These are phyloP conservation scores for Axea sp. DNA, from an alignment of 2,888 invertebrate genomes.

Conservation along the genomic window DNA sequence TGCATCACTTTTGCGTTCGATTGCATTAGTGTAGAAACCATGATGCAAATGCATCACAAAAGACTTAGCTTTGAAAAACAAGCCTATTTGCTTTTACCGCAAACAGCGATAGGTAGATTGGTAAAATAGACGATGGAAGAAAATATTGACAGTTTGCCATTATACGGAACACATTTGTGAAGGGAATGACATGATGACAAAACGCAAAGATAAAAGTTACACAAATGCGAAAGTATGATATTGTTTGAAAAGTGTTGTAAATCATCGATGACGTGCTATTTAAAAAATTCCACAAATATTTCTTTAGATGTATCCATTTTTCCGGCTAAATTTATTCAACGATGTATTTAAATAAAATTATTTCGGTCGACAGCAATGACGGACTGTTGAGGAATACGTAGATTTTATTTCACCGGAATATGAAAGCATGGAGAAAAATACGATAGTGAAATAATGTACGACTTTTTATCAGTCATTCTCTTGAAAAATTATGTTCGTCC, in stretches of 20 bases:
- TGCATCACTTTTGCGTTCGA: no score
- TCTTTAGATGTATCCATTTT: conserved; percentile 7
- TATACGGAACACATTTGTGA: conserved; percentile 43
- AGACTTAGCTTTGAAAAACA: conserved; percentile 38
- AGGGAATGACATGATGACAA: conserved; percentile 52
- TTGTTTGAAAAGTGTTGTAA: conserved; percentile 44
- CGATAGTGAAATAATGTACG: no score
- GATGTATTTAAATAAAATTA: no score
- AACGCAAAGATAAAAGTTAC: conserved; percentile 51
- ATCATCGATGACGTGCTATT: conserved; percentile 33
- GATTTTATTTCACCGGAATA: no score
- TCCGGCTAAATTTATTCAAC: no score
- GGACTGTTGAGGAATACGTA: no score
- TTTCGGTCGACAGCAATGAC: no score
- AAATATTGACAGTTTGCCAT: conserved; percentile 56
- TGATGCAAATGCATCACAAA: conserved; percentile 43
- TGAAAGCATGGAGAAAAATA: no score
- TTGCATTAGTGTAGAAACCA: no score
- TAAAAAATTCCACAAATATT: conserved; percentile 26
- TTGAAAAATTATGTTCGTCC: no score
- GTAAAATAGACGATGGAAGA: conserved; percentile 29
- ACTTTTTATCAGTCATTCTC: no score
- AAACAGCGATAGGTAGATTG: conserved; percentile 30
- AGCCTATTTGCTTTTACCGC: conserved; percentile 21
- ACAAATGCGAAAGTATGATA: conserved; percentile 43